Evolutionary conservation across 35 echinoderm and acorn worm species (phyloP).

Genomic region (Hemicentrotus pulcherrimus): DNA sequence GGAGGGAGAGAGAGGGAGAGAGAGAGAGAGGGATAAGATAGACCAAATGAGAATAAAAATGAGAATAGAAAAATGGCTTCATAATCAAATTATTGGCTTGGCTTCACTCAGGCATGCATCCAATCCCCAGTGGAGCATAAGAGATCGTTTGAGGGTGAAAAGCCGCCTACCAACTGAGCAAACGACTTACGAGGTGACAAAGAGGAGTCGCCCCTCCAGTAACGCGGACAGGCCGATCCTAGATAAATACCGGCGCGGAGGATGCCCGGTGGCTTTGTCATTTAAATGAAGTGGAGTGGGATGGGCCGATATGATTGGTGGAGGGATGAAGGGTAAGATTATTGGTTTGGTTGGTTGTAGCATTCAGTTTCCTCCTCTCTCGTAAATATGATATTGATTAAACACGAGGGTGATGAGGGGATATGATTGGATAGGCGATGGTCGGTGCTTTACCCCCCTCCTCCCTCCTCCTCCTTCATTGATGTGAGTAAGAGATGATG

Average conservation of each 20-base stretch:
- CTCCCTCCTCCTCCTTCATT: neutral
- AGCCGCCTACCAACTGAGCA: conserved; percentile 37
- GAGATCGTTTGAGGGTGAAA: conserved; percentile 36
- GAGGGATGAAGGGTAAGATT: neutral
- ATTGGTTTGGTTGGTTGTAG: neutral
- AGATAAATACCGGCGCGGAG: neutral
- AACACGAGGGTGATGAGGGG: conserved; percentile 14
- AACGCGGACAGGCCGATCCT: neutral
- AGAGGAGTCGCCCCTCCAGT: neutral
- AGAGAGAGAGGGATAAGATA: neutral
- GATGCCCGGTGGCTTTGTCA: conserved; percentile 28
- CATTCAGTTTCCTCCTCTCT: neutral
- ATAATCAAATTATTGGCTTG: conserved; percentile 24
- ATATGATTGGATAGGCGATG: neutral
- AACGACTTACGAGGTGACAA: conserved; percentile 33
- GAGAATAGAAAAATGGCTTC: conserved; percentile 21
- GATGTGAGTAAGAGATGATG: conserved; percentile 1
- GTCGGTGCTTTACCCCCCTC: neutral
- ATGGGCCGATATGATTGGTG: neutral
- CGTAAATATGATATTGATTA: conserved; percentile 42
- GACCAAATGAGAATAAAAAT: neutral
- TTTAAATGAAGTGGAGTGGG: conserved; percentile 24
- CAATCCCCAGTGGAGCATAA: conserved; percentile 1
- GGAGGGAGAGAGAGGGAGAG: neutral
- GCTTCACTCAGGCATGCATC: neutral